phyloP scores from a whole-genome alignment of 2,113 vertebrate species.

The Panthera leo region DNA sequence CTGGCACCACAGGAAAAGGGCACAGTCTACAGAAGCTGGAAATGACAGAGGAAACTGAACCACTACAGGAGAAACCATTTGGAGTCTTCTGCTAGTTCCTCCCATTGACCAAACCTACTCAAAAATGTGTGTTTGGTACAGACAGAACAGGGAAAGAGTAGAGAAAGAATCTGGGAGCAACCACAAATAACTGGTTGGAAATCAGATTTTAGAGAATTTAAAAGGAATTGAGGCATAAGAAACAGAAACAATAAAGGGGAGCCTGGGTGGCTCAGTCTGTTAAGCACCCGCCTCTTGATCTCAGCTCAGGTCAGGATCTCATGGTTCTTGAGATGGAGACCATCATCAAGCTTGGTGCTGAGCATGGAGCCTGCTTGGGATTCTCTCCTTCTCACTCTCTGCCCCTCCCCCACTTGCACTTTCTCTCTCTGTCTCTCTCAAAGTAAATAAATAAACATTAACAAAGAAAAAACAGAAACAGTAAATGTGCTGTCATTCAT shows the following conservation, averaged over 20 bases:
- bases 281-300: no score
- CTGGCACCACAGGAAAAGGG: not conserved
- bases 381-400: no score
- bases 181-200: not conserved
- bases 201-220: not conserved
- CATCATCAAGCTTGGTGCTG: no score
- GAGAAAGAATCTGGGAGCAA: not conserved
- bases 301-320: no score
- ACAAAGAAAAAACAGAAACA: not conserved
- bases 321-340: no score
- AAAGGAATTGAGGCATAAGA: not conserved
- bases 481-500: not conserved
- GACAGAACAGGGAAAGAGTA: not conserved
- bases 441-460: no score
- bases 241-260: not conserved
- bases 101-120: not conserved
- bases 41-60: not conserved
- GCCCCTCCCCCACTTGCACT: no score
- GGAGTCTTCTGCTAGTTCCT: not conserved
- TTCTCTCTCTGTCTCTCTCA: no score
- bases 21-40: accelerated
- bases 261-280: no score
- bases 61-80: not conserved
- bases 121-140: not conserved
- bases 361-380: no score